phyloP scores from a whole-genome alignment of 2,797 vertebrate genomes.

The Garrulus glandarius region DNA sequence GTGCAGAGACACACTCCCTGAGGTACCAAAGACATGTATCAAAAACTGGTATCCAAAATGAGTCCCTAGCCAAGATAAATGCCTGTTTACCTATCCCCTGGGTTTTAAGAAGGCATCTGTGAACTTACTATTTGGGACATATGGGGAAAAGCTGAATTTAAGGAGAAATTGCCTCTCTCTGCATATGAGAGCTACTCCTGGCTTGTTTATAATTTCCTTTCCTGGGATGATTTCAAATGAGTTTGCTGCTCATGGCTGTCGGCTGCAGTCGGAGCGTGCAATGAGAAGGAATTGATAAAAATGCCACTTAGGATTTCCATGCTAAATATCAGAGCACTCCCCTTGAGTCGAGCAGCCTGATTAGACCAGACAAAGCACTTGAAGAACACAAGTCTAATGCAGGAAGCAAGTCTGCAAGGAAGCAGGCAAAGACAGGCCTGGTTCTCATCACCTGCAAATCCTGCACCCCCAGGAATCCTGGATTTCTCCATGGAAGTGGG shows the following conservation, averaged over 20 bases:
- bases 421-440: neutral
- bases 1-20: neutral
- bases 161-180: neutral
- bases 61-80: neutral
- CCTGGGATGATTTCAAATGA: neutral
- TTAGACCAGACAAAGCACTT: neutral
- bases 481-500: neutral
- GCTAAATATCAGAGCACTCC: neutral
- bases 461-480: neutral
- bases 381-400: neutral
- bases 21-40: neutral
- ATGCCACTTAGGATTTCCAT: neutral
- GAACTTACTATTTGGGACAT: neutral
- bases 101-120: neutral
- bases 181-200: neutral
- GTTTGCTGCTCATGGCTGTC: neutral
- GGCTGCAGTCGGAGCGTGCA: fast-evolving
- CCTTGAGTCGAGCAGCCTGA: neutral
- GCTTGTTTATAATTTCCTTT: neutral
- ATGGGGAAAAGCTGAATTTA: neutral
- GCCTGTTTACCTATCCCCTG: neutral
- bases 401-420: neutral
- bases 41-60: neutral
- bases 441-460: neutral
- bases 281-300: neutral